These are phyloP conservation scores for Microplitis demolitor DNA, from an alignment of 1,140 invertebrate genomes.

Conservation along the genomic window DNA sequence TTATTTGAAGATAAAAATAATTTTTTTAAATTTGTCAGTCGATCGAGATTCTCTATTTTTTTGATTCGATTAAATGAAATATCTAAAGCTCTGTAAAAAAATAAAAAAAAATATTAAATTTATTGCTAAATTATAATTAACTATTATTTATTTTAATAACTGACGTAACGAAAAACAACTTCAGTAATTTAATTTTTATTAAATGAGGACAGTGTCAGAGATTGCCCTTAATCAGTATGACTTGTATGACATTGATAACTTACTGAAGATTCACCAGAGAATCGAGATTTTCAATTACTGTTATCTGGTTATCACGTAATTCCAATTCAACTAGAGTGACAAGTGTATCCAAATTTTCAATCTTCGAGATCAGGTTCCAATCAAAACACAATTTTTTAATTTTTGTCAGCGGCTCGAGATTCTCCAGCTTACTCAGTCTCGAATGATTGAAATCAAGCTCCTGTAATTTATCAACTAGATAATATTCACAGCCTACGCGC, in stretches of 20 bases:
- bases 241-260: slow-evolving; percentile 51
- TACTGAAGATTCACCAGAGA: slow-evolving; percentile 88
- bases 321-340: slow-evolving; percentile 85
- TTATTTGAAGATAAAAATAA: slow-evolving; percentile 93
- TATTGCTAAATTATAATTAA: slow-evolving; percentile 10
- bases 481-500: background rate
- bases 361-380: slow-evolving; percentile 95
- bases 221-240: background rate
- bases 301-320: slow-evolving; percentile 96
- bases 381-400: slow-evolving; percentile 84
- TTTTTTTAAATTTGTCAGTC: slow-evolving; percentile 82
- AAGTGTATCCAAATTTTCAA: slow-evolving; percentile 82
- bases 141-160: too few relatives aligned
- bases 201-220: too few relatives aligned
- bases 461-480: slow-evolving; percentile 41
- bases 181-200: too few relatives aligned
- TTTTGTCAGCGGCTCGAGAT: slow-evolving; percentile 75
- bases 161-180: too few relatives aligned
- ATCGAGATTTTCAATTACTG: slow-evolving; percentile 87
- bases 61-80: slow-evolving; percentile 96
- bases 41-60: slow-evolving; percentile 85
- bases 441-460: slow-evolving; percentile 89
- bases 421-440: slow-evolving; percentile 80
- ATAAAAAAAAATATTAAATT: slow-evolving; percentile 22
- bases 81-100: slow-evolving; percentile 79